A percentile compares a stretch with the other conserved stretches of the same genome.
Evolutionary conservation across 2,113 vertebrate genomes (phyloP).

Genomic region (Vulpes vulpes): DNA sequence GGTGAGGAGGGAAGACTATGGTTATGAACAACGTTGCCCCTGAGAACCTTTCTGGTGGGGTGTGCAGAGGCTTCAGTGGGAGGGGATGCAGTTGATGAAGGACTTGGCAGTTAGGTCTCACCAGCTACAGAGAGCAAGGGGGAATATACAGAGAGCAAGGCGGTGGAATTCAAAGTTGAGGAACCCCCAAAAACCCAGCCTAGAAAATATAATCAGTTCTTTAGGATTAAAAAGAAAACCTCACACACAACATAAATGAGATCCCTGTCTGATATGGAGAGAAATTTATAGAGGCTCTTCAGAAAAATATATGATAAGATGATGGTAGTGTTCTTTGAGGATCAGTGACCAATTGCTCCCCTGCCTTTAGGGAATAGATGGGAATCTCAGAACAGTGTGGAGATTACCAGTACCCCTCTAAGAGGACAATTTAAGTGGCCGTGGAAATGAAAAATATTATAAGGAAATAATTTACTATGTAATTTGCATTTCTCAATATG

Average conservation of each 20-base stretch:
- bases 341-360: not conserved
- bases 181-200: not conserved
- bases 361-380: not conserved
- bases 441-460: not conserved
- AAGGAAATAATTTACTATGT: not conserved
- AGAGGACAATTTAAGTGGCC: not conserved
- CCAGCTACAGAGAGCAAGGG: not conserved
- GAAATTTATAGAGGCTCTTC: constrained; percentile 1
- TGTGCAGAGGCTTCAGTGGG: not conserved
- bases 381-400: not conserved
- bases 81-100: not conserved
- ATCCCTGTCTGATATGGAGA: not conserved
- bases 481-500: constrained; percentile 1
- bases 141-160: not conserved
- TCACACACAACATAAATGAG: not conserved
- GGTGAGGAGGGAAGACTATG: not conserved
- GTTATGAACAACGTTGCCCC: not conserved
- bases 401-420: not conserved
- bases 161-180: too few species aligned
- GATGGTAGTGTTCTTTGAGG: not conserved
- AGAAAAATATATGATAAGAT: not conserved
- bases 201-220: not conserved
- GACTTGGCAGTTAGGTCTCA: not conserved
- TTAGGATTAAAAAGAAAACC: not conserved
- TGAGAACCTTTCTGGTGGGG: not conserved